Base-by-base conservation (phyloP, 2,797 vertebrate genomes). In the Thunnus albacares region DNA sequence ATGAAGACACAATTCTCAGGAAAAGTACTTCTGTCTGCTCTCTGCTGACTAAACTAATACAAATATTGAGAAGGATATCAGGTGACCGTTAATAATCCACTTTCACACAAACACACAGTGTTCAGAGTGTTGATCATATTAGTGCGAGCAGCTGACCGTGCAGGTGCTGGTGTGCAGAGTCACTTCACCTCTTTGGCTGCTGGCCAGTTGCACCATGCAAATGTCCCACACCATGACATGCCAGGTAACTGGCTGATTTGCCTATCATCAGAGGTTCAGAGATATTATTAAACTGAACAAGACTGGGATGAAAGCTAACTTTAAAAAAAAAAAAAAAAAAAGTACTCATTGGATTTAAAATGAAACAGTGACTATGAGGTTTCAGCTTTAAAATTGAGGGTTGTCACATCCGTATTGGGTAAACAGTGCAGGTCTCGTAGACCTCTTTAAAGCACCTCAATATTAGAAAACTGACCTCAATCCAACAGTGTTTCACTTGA, bases 181-280 rank as follows among this genome's bases (percentile, higher is more conserved):
- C 79, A 58, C 51, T 71, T 71, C 49, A 61, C 15, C 67, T 70
- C 60, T 14, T 53, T 61, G 79, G 83, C 76, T 73, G 67, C 61
- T 51, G 68, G 71, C 82, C 79, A 76, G 58, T 53, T 63, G 78
- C 75, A 83, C 43, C 72, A 86, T 88, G 82, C 89, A 90, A 89
- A 92, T 90, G 51, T 63, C 41, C 59, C 56, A 57, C 38, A 56
- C 33, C 61, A 35, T 20, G 57, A 63, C 71, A 52, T 13, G 70
- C 49, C 64, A 74, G 62, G 77, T 70, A 77, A 71, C 74, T 65
- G 47, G 62, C 62, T 51, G 73, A 82, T 89, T 85, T 88, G 77
- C 78, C 64, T 61, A 71, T 64, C 26, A 52, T 45, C 55, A n/a
- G 20, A 43, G 33, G 57, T 60, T 74, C 63, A 55, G 58, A 66